phyloP scores from a whole-genome alignment of 2,113 vertebrate genomes.

The Phainopepla nitens region DNA sequence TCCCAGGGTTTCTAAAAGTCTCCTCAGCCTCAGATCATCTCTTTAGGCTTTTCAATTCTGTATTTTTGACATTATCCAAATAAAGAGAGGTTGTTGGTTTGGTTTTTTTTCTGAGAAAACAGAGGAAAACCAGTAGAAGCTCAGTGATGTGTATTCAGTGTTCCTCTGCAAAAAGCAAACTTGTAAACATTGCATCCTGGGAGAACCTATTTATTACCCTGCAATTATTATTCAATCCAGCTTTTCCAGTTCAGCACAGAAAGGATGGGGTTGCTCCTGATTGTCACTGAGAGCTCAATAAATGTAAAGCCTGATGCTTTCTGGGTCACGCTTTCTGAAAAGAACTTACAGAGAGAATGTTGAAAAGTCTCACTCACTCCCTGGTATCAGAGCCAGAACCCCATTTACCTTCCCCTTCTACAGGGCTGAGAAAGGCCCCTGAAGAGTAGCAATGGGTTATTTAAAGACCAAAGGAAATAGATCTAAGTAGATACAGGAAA shows the following conservation, averaged over 20 bases:
- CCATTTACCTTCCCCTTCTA: background rate
- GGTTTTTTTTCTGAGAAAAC: background rate
- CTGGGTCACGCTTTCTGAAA: constrained; percentile 22
- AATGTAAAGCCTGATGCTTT: background rate
- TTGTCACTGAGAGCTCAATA: background rate
- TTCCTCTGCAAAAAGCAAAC: background rate
- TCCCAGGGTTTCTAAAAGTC: background rate
- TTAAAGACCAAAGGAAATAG: constrained; percentile 5
- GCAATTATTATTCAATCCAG: background rate
- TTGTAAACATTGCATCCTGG: background rate
- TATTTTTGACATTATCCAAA: background rate
- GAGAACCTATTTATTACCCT: background rate
- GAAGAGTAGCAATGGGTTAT: background rate
- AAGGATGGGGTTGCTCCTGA: background rate
- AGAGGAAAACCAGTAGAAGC: background rate
- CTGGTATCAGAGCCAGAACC: background rate
- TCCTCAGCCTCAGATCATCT: background rate
- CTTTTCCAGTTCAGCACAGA: background rate
- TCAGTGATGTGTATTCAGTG: no score
- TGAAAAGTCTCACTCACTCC: background rate
- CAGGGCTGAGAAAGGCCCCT: background rate
- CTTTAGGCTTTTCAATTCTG: background rate
- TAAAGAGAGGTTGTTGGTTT: background rate
- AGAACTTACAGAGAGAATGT: background rate
- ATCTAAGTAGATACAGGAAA: background rate